Conservation (phyloP, 2,797 vertebrate species). For the Hylomyscus alleni region DNA sequence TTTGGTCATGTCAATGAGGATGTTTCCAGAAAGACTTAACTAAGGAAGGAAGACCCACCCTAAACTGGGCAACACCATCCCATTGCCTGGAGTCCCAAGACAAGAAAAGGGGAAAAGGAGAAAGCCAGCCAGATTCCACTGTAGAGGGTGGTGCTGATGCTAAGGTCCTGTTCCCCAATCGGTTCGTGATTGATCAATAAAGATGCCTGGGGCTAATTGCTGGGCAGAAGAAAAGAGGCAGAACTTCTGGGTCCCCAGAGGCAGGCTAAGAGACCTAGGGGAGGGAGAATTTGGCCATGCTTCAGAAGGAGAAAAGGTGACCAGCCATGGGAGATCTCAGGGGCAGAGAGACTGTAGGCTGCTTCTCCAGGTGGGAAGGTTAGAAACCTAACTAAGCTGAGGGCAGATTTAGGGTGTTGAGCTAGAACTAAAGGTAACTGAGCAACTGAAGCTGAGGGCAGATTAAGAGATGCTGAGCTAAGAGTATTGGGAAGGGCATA, state of each 20-base stretch:
- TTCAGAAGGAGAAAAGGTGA: background rate
- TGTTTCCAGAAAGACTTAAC: background rate
- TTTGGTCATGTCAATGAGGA: background rate
- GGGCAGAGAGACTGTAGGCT: background rate
- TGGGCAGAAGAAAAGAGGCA: background rate
- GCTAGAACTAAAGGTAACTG: background rate
- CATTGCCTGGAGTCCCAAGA: background rate
- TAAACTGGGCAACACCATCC: background rate
- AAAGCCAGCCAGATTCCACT: background rate
- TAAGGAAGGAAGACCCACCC: background rate
- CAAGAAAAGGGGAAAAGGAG: background rate
- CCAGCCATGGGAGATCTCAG: background rate
- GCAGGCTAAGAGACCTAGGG: background rate
- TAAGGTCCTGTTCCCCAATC: background rate
- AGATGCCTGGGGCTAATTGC: background rate
- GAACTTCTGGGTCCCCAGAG: background rate
- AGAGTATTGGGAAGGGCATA: background rate
- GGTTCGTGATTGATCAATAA: background rate
- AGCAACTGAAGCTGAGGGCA: background rate
- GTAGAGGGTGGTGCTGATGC: background rate
- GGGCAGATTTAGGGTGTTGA: background rate
- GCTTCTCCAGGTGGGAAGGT: background rate
- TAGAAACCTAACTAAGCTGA: background rate
- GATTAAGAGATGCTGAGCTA: background rate
- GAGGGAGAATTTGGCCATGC: background rate